A percentile compares a stretch with the other conserved stretches of the same genome.
These are phyloP conservation scores for Alligator mississippiensis DNA, from an alignment of 2,113 vertebrate genomes.

Conservation along the genomic window DNA sequence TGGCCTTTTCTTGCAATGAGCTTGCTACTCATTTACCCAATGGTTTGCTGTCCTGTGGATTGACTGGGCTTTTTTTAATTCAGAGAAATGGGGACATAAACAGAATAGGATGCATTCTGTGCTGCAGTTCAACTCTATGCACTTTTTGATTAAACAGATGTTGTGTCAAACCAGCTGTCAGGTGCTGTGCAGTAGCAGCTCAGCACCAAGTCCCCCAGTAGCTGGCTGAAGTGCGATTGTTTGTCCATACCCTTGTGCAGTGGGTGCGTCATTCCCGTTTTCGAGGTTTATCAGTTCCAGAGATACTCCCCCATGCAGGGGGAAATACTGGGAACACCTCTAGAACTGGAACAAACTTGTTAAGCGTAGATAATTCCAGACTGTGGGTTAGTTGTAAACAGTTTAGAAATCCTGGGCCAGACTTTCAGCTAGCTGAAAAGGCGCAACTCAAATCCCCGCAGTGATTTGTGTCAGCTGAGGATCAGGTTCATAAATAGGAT, in stretches of 20 bases:
- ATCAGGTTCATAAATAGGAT: neutral
- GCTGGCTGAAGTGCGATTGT: no score
- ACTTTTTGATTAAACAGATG: neutral
- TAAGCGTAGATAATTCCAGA: neutral
- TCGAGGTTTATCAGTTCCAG: neutral
- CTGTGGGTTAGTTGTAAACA: neutral
- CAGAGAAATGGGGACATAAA: neutral
- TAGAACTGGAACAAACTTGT: no score
- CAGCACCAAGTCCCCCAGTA: no score
- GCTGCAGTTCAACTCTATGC: neutral
- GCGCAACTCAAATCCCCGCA: neutral
- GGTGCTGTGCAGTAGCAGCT: no score
- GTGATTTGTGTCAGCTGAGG: neutral
- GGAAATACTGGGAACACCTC: no score
- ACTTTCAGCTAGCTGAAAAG: neutral
- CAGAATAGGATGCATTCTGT: neutral
- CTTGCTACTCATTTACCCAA: neutral
- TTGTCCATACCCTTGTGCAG: neutral
- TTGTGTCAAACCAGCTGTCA: no score
- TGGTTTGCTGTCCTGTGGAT: neutral
- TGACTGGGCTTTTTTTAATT: neutral
- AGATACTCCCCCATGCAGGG: neutral
- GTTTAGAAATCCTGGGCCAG: neutral
- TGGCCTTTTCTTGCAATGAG: conserved; percentile 50
- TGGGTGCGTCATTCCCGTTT: neutral